Base-by-base conservation (phyloP, 2,888 invertebrate genomes). In the Cistogaster globosa region DNA sequence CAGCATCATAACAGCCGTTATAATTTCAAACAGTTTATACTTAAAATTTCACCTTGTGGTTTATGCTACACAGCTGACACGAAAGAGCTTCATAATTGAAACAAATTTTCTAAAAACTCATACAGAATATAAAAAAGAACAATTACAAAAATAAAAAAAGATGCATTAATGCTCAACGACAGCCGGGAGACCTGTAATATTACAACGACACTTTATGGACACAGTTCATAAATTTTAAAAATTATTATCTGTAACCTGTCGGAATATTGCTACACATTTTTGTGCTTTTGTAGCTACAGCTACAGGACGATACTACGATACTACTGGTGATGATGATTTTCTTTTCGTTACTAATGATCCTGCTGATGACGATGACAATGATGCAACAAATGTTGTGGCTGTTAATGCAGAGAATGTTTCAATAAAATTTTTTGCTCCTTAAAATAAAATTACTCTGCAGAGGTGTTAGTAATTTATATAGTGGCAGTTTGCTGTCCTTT, bases 151-250 rank as follows among this genome's bases (percentile, higher is more conserved):
- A n/a, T n/a, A n/a, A n/a, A n/a, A n/a, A n/a, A 45, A 68, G 1
- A 20, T 36, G 6, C 58, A 57, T 72, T 80, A 82, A 86, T 71
- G 71, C 48, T 82, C 85, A 82, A 74, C 75, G 86, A 80, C 84
- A 71, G 63, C 72, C 86, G 75, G 83, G 84, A 87, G 86, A 83
- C 84, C 83, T 78, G 84, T 77, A 84, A 79, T 62, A 85, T 84
- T 57, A 71, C 71, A 84, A 81, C 84, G 72, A 74, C 82, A 86
- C 86, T 87, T 86, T 78, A 87, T 88, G 90, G 91, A 90, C 88
- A 88, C 91, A 91, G 91, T 90, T 91, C 91, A 91, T 91, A 91
- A 91, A 91, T 91, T 90, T 88, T 87, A 80, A 87, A 88, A 91
- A 90, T 91, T 91, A 91, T 91, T 90, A 90, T 88, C 91, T 91